Evolutionary conservation across 2,797 vertebrate genomes (phyloP).

Genomic region (Siniperca scherzeri): DNA sequence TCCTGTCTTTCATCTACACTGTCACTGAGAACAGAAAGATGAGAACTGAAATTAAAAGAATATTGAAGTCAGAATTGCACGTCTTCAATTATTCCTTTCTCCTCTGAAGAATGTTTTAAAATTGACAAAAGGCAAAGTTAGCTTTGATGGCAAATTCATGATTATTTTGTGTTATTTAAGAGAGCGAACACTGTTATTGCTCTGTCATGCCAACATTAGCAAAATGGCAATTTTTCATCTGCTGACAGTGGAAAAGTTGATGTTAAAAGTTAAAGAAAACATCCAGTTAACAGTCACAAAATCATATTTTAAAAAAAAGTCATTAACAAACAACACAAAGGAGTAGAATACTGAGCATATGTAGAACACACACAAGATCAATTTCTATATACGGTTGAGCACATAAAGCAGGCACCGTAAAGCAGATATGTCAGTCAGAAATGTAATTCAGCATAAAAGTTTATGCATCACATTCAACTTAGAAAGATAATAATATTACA

Average conservation of each 20-base stretch:
- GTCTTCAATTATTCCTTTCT: conserved; percentile 31
- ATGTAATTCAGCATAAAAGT: not conserved
- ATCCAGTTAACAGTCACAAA: conserved; percentile 4
- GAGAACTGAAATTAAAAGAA: conserved; percentile 48
- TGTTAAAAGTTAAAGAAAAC: conserved; percentile 17
- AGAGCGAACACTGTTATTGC: not conserved
- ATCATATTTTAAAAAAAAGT: not conserved
- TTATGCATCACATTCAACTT: not conserved
- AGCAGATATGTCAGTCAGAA: not conserved
- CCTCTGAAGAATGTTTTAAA: conserved; percentile 23
- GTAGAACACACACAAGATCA: not conserved
- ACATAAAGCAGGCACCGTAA: not conserved
- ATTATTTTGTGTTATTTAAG: conserved; percentile 14
- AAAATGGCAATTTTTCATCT: conserved; percentile 5
- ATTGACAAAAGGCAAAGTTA: conserved; percentile 24
- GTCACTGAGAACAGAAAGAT: conserved; percentile 25
- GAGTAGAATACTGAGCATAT: not conserved
- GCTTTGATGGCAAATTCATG: conserved; percentile 31
- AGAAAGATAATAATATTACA: not conserved
- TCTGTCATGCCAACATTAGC: conserved; percentile 4
- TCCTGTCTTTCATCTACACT: conserved; percentile 35
- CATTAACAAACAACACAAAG: not conserved
- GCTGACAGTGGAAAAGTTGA: not conserved
- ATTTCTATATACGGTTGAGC: no score
- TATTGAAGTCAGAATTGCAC: conserved; percentile 28